phyloP scores from a whole-genome alignment of 2,113 vertebrate species.

The Bolborhynchus lineola region DNA sequence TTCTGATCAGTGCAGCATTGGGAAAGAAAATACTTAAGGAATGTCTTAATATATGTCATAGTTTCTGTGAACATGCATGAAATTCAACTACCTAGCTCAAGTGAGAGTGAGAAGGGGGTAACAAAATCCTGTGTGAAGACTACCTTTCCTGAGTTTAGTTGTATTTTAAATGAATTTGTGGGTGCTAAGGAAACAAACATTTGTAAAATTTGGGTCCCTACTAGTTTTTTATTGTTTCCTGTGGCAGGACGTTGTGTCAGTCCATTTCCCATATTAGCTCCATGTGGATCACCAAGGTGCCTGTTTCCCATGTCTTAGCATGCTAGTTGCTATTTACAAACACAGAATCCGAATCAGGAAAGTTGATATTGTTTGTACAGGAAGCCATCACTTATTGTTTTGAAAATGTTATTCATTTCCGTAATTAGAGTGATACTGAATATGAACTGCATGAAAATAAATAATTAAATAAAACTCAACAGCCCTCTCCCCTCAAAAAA shows the following conservation, averaged over 20 bases:
- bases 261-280: conserved; percentile 66
- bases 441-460: conserved; percentile 10
- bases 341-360: conserved; percentile 18
- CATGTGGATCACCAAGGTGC: conserved; percentile 51
- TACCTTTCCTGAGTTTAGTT: background rate
- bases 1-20: background rate
- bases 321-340: conserved; percentile 64
- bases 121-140: background rate
- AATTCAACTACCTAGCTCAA: background rate
- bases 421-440: conserved; percentile 47
- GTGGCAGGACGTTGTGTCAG: conserved; percentile 57
- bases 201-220: conserved; percentile 39
- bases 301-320: conserved; percentile 63
- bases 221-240: conserved; percentile 65
- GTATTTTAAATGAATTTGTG: background rate
- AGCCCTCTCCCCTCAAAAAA: background rate
- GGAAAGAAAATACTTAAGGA: background rate
- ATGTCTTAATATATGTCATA: background rate
- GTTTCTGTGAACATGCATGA: background rate
- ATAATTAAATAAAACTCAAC: background rate
- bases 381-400: conserved; percentile 64
- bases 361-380: conserved; percentile 62
- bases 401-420: conserved; percentile 56
- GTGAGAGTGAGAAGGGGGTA: background rate
- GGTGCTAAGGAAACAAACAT: conserved; percentile 31